Evolutionary conservation across 2,888 invertebrate species (phyloP).

Genomic region (Nipponacmea schrenckii): DNA sequence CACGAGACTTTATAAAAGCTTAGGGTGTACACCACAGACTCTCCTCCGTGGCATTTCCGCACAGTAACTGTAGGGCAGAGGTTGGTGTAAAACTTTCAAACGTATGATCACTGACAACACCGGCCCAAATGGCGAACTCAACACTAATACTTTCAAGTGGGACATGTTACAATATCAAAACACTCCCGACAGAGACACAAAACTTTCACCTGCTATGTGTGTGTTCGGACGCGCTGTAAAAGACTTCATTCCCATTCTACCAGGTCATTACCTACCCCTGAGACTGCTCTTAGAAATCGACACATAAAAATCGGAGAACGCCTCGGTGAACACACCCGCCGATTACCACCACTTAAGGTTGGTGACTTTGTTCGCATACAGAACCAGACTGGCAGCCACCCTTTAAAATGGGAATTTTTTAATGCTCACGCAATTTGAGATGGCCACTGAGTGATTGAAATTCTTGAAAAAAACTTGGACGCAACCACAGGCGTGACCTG

Average conservation of each 20-base stretch:
- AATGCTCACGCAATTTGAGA: too few species aligned
- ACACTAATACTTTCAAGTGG: slow-evolving; percentile 39
- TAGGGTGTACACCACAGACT: slow-evolving; percentile 49
- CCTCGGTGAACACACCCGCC: too few species aligned
- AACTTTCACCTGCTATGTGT: background rate
- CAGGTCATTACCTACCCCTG: slow-evolving; percentile 13
- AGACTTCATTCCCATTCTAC: slow-evolving; percentile 14
- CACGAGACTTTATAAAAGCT: slow-evolving; percentile 34
- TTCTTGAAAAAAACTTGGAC: too few species aligned
- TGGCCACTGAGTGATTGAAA: too few species aligned
- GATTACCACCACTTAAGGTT: too few species aligned
- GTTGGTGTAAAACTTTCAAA: slow-evolving; percentile 47
- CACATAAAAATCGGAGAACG: too few species aligned
- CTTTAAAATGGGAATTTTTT: slow-evolving; percentile 48
- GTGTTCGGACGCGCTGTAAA: slow-evolving; percentile 19
- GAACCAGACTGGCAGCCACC: slow-evolving; percentile 40
- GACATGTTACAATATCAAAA: slow-evolving; percentile 44
- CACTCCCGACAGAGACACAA: background rate
- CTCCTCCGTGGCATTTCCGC: slow-evolving; percentile 46
- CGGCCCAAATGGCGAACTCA: slow-evolving; percentile 34
- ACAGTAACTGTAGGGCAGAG: slow-evolving; percentile 47
- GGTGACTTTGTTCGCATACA: slow-evolving; percentile 39
- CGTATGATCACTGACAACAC: slow-evolving; percentile 47
- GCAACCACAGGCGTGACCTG: too few species aligned
- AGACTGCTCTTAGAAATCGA: slow-evolving; percentile 39